Base-by-base conservation (phyloP, 2,113 vertebrate species). In the Myxocyprinus asiaticus region DNA sequence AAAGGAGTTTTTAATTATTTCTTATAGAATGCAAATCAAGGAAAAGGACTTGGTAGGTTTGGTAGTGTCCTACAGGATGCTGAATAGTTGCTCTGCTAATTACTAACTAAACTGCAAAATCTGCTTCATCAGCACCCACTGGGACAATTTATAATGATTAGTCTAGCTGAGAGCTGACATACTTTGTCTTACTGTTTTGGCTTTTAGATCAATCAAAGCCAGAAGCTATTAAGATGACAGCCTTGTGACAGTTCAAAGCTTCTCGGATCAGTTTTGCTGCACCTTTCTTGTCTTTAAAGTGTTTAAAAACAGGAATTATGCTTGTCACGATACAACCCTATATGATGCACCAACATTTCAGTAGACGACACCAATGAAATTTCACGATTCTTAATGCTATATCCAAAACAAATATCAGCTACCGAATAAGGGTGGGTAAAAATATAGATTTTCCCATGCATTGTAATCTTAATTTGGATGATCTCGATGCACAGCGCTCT, bases 61-160 rank as follows among this genome's bases (percentile, higher is more conserved):
- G 42, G 8, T 56, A 7, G 14, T 15, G 42, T 74, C 58, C 58
- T 56, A 62, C 4, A 50, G 58, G 71, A 74, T 74, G 44, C 17
- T 48, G 9, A 62, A 74, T 59, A 74, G 62, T 74, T 74, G 72
- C 53, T 43, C 7, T n/a, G 9, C 8, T 59, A 14, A 59, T 70
- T 70, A 17, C 61, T 42, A 47, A 69, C 7, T 62, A 62, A 63
- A 63, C 58, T 71, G 53, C 78, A 74, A 63, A 77, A 69, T 62
- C 6, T 12, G 62, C 69, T 42, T 61, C 9, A 59, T 78, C 68
- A 67, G 63, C n/a, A 42, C 9, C 2, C 12, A 67, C 9, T 8
- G 42, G 17, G 44, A 15, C 50, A 65, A 64, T 83, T 78, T 69
- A 69, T 85, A 70, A 82, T 17, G 14, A 72, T 79, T 80, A 58